Evolutionary conservation across 2,113 vertebrate genomes (phyloP).

Genomic region (Elgaria multicarinata): DNA sequence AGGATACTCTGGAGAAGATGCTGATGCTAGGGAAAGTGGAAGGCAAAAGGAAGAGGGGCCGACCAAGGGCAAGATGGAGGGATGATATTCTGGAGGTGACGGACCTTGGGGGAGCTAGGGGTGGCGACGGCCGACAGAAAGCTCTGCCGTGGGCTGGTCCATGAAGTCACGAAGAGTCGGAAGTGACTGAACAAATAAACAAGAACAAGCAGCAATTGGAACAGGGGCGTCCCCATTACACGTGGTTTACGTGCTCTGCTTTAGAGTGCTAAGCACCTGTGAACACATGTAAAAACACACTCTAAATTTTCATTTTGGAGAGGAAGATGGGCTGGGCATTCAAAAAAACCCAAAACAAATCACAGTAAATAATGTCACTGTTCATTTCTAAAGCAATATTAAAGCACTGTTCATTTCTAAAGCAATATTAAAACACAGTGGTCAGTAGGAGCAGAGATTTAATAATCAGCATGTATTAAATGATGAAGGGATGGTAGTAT

Average conservation of each 20-base stretch:
- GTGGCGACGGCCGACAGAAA: too few relatives aligned
- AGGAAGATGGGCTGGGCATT: not conserved
- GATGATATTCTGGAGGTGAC: too few relatives aligned
- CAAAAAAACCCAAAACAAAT: not conserved
- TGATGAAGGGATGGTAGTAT: not conserved
- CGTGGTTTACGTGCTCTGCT: not conserved
- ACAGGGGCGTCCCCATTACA: not conserved
- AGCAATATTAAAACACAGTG: not conserved
- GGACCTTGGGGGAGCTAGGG: too few relatives aligned
- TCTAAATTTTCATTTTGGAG: not conserved
- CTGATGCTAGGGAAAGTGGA: too few relatives aligned
- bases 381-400: not conserved
- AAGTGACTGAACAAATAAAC: too few relatives aligned
- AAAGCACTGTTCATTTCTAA: not conserved
- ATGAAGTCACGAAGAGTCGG: too few relatives aligned
- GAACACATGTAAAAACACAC: not conserved
- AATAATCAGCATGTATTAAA: not conserved
- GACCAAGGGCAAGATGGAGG: too few relatives aligned
- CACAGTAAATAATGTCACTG: not conserved
- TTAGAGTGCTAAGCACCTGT: not conserved
- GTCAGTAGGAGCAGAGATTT: conserved; percentile 21
- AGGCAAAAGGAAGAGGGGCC: too few relatives aligned
- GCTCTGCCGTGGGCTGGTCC: too few relatives aligned
- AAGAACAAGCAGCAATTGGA: not conserved
- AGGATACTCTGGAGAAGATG: too few relatives aligned